Evolutionary conservation across 1,140 invertebrate species (phyloP).

Genomic region (Riptortus pedestris): DNA sequence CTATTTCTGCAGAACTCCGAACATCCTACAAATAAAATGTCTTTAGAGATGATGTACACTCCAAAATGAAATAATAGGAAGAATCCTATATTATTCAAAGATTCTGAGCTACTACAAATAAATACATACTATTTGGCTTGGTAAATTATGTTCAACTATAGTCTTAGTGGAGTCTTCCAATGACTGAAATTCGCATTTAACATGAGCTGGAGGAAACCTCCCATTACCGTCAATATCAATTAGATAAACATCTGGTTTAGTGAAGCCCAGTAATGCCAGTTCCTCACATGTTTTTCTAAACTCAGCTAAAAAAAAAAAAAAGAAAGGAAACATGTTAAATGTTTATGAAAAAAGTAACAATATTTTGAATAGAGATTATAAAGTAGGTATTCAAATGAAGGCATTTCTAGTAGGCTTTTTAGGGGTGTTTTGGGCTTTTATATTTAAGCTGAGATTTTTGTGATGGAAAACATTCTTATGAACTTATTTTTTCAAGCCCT

Average conservation of each 20-base stretch:
- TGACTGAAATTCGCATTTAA: conserved; percentile 81
- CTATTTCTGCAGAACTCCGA: conserved; percentile 55
- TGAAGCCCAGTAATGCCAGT: conserved; percentile 69
- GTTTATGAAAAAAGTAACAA: no score
- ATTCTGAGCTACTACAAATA: background rate
- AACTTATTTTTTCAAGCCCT: no score
- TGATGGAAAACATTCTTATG: no score
- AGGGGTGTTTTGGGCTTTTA: no score
- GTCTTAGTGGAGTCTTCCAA: conserved; percentile 77
- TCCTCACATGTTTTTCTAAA: conserved; percentile 87
- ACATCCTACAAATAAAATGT: conserved; percentile 49
- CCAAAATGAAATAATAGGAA: background rate
- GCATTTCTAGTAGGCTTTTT: no score
- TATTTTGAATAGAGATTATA: no score
- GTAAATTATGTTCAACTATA: conserved; percentile 84
- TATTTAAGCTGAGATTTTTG: no score
- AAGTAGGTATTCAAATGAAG: no score
- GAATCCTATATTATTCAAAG: background rate
- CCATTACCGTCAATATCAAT: conserved; percentile 89
- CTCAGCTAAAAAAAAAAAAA: conserved; percentile 46
- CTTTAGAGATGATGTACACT: no score
- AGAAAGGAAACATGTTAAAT: background rate
- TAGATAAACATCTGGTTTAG: conserved; percentile 75
- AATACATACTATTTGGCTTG: conserved; percentile 57
- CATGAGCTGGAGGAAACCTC: conserved; percentile 75